Evolutionary conservation across 1,140 invertebrate species (phyloP), one percentile per base, ranked within the genome.

Genomic region (Sesamia nonagrioides): DNA sequence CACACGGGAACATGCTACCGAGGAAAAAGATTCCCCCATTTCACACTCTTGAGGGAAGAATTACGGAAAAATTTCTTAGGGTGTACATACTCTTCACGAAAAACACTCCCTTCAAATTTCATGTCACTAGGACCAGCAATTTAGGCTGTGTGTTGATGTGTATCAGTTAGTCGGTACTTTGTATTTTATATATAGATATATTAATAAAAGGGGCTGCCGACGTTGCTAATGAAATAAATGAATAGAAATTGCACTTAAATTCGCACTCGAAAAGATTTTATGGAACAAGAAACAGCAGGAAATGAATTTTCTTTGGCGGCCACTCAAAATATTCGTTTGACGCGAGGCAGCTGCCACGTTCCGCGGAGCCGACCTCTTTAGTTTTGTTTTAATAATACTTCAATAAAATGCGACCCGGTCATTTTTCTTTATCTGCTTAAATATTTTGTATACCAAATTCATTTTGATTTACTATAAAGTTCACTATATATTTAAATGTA

Each of bases 281-380:
- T 48, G 68, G 68, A 71, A 71, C 68, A 71, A 71, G 68, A 71
- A 77, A 71, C 68, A 71, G 68, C 68, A 71, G 68, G 68, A 71
- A 71, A 71, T 71, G 68, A 71, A 71, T 72, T 78, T 78, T 73
- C 68, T 73, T 73, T 73, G 68, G 40, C 40, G 69, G 17, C 68
- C 69, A 73, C 77, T 78, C 68, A 69, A 63, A 73, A 73, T 69
- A 73, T 72, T 73, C 68, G 69, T 78, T 78, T 78, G 77, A 73
- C 42, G 77, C 56, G 58, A 40, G 33, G 52, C 77, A 63, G 69
- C 77, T 60, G 63, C 15, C 56, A 17, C 56, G 58, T 13, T 61
- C 35, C 35, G 13, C 18, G 15, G 40, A 42, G 58, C 66, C 52
- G 40, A 71, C 21, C 54, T 71, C 52, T 77, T 71, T 69, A 71